Evolutionary conservation across 2,797 vertebrate genomes (phyloP).

Genomic region (Propithecus perrieri): DNA sequence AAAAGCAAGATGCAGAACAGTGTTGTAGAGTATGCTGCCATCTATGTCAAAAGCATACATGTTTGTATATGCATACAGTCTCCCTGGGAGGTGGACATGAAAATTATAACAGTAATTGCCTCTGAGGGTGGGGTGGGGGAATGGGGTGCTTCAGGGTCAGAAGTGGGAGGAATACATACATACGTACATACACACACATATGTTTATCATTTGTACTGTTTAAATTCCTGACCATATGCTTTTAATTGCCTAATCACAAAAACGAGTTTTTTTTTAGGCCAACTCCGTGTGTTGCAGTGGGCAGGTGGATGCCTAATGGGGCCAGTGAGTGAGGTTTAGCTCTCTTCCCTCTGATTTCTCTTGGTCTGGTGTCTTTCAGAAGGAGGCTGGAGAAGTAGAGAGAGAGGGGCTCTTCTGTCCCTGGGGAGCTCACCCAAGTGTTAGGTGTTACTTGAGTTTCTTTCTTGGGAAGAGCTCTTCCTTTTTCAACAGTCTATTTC

Average conservation of each 20-base stretch:
- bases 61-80: not conserved
- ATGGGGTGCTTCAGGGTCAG: not conserved
- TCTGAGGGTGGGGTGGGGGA: not conserved
- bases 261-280: not conserved
- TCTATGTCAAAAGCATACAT: not conserved
- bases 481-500: not conserved
- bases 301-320: not conserved
- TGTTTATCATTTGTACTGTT: not conserved
- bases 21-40: fast-evolving
- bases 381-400: not conserved
- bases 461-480: not conserved
- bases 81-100: not conserved
- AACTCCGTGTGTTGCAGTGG: not conserved
- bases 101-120: not conserved
- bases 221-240: not conserved
- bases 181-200: no score
- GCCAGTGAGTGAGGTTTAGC: not conserved
- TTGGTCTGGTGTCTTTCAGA: not conserved
- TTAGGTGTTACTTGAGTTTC: not conserved
- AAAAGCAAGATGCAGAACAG: not conserved
- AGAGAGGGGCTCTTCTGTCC: not conserved
- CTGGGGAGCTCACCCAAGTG: not conserved
- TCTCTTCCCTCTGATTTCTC: not conserved
- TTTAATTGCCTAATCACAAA: slow-evolving; percentile 21
- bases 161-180: not conserved